Base-by-base conservation (phyloP, 2,888 invertebrate species). In the Panzeria rudis region DNA sequence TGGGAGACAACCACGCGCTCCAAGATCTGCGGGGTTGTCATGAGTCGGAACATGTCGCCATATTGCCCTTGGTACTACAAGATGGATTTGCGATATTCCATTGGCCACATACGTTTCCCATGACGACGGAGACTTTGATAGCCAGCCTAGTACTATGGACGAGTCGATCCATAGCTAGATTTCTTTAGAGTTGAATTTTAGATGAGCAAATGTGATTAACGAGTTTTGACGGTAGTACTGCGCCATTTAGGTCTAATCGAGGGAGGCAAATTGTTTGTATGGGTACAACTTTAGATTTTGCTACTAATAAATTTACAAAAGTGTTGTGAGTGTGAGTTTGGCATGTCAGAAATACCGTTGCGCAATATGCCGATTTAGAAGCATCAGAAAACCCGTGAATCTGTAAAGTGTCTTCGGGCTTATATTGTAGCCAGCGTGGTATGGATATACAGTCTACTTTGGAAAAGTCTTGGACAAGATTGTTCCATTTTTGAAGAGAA, bases 381-480 rank as follows among this genome's bases (percentile, higher is more conserved):
- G 76, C 54, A 13, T 76, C 64, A 0, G 44, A 76, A 44, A 66
- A 76, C 7, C 64, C 64, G 20, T 76, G 76, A 6, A 76, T 56
- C 11, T 76, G 41, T 13, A 56, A 8, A 4, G 1, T 11, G 9
- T 44, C 56, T 11, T 15, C 17, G 6, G 64, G 64, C 4, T 29
- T 17, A 17, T 54, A 75, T 35, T 59, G 32, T 11, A 50, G 15
- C 50, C 50, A 50, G 3, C 50, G 50, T 1, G 20, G 20, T 20
- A 50, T 50, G 6, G 20, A 9, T 50, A 50, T 23, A 20, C 9
- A 9, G 3, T 50, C 50, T 1, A 23, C 23, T 3, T 50, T 8
- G 5, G 20, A 1, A 0, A 50, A 9, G 9, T 50, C 50, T 23
- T 50, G 20, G 1, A 50, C 9, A 2, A 20, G 20, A 2, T 3